These are phyloP conservation scores for Smutsia temminckii DNA, from an alignment of 2,797 vertebrate species.

Conservation along the genomic window DNA sequence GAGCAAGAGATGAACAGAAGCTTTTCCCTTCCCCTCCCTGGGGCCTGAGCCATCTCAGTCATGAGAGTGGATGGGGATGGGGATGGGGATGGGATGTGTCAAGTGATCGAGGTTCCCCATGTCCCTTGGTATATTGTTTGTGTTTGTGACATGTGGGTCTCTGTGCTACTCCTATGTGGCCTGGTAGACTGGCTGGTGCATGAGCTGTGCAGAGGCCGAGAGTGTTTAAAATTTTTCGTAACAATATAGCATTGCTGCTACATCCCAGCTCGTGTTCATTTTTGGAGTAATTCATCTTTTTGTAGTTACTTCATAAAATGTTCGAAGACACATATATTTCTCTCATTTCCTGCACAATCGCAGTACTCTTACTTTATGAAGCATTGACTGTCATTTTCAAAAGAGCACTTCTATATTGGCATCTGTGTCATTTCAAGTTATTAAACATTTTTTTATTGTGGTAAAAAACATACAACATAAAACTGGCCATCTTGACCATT, in stretches of 20 bases:
- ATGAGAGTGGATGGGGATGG: rapidly evolving
- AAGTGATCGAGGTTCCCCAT: rapidly evolving
- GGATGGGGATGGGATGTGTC: neutral
- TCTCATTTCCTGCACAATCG: neutral
- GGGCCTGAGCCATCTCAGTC: neutral
- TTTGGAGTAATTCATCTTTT: neutral
- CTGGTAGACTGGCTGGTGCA: neutral
- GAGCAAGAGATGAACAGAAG: neutral
- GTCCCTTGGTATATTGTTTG: neutral
- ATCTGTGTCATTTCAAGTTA: neutral
- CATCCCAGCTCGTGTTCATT: neutral
- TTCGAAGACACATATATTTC: neutral
- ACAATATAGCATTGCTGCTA: neutral
- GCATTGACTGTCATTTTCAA: conserved; percentile 6
- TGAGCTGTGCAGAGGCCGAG: neutral
- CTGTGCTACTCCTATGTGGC: neutral
- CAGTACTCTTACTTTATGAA: neutral
- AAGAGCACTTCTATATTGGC: neutral
- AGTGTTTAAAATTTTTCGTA: neutral
- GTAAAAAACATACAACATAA: neutral
- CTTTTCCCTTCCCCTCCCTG: neutral
- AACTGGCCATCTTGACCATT: neutral
- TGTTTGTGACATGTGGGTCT: neutral
- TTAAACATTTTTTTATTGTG: neutral
- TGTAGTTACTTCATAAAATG: conserved; percentile 3